Evolutionary conservation across 1,140 invertebrate species (phyloP).

Genomic region (Carposina sasakii): DNA sequence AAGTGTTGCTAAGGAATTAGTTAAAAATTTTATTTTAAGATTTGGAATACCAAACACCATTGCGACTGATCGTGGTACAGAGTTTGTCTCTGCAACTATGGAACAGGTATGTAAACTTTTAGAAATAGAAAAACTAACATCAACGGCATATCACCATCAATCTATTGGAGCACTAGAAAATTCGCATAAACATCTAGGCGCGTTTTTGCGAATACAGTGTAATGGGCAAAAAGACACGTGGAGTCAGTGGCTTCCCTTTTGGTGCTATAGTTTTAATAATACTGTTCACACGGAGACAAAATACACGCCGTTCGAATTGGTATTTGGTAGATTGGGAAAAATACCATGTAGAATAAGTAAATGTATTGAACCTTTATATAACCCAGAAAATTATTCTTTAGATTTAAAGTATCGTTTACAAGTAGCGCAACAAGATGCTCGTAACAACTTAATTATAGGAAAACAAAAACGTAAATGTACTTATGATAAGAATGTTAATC

Average conservation of each 20-base stretch:
- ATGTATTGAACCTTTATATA: conserved; percentile 4
- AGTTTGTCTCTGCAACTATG: conserved; percentile 4
- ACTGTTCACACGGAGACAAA: neutral
- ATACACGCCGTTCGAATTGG: conserved; percentile 6
- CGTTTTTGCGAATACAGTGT: neutral
- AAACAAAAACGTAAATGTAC: neutral
- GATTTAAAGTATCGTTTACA: conserved; percentile 7
- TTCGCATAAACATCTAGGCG: neutral
- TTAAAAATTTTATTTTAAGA: conserved; percentile 11
- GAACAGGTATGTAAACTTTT: conserved; percentile 1
- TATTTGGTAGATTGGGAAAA: conserved; percentile 2
- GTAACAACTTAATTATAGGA: neutral
- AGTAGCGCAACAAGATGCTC: neutral
- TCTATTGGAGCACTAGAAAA: conserved; percentile 6
- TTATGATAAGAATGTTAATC: neutral
- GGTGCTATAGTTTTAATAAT: neutral
- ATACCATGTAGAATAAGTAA: neutral
- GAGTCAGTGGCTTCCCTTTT: neutral
- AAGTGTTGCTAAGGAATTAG: conserved; percentile 18
- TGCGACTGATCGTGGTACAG: conserved; percentile 1
- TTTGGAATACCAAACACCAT: conserved; percentile 1
- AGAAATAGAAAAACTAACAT: neutral
- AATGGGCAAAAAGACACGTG: neutral
- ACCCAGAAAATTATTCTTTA: neutral
- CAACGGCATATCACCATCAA: conserved; percentile 1